A percentile compares a stretch with the other conserved stretches of the same genome.
phyloP scores from a whole-genome alignment of 2,888 invertebrate genomes.

The Alentia gelatinosa region DNA sequence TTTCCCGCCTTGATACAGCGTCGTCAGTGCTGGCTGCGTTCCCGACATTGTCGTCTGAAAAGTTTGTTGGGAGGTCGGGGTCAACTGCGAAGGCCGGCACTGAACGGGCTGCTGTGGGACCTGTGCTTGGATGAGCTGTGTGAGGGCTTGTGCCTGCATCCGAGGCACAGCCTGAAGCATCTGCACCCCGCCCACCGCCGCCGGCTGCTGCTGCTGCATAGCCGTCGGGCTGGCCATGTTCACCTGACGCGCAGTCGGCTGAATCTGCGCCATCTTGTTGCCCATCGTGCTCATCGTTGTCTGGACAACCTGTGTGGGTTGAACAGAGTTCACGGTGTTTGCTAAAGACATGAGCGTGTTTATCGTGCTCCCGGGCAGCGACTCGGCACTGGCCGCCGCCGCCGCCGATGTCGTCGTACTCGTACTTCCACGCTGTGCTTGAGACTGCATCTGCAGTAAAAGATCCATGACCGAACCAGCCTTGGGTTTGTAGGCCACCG shows the following conservation, averaged over 20 bases:
- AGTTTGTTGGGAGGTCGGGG: conserved; percentile 16
- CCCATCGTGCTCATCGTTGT: not conserved
- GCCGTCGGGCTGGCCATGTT: not conserved
- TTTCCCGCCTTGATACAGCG: conserved; percentile 45
- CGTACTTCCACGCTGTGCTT: conserved; percentile 54
- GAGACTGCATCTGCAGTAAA: conserved; percentile 63
- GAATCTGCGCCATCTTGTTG: not conserved
- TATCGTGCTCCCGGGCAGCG: not conserved
- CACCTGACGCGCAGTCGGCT: not conserved
- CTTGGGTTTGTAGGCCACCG: not conserved
- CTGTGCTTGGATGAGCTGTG: conserved; percentile 56
- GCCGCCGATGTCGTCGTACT: conserved; percentile 34
- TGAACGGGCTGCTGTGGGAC: conserved; percentile 45
- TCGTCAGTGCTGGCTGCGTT: not conserved
- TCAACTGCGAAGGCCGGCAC: conserved; percentile 49
- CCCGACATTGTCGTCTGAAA: not conserved
- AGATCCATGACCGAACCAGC: conserved; percentile 60
- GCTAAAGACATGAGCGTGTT: not conserved
- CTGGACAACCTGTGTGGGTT: not conserved
- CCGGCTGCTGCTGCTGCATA: not conserved
- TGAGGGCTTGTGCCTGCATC: conserved; percentile 44
- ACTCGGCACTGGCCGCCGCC: conserved; percentile 39
- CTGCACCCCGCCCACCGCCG: no score
- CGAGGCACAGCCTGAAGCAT: conserved; percentile 13
- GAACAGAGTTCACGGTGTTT: not conserved